A percentile compares a stretch with the other conserved stretches of the same genome.
These are phyloP conservation scores for Platorchestia sp. DNA, from an alignment of 1,140 invertebrate species.

Conservation along the genomic window DNA sequence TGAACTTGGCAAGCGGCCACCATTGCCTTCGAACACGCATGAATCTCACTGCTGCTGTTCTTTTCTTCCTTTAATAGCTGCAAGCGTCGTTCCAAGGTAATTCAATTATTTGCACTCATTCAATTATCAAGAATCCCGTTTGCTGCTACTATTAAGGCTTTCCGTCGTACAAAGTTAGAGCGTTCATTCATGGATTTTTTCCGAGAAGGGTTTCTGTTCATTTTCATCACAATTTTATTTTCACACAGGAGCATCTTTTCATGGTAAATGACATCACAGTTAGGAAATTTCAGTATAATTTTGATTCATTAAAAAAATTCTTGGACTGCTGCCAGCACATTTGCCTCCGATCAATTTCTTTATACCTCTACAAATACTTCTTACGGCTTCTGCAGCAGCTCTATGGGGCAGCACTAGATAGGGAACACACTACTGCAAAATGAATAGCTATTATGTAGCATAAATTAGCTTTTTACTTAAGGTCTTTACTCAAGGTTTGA, in stretches of 20 bases:
- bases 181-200: neutral
- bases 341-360: neutral
- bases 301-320: neutral
- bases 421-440: neutral
- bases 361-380: neutral
- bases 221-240: neutral
- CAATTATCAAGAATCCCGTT: neutral
- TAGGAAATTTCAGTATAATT: neutral
- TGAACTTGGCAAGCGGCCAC: neutral
- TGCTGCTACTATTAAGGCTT: neutral
- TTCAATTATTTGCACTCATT: neutral
- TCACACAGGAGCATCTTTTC: neutral
- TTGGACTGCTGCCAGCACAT: neutral
- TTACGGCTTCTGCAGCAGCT: neutral
- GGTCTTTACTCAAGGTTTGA: too few relatives aligned
- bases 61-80: neutral
- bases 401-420: neutral
- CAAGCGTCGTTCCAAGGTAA: neutral
- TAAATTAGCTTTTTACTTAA: neutral
- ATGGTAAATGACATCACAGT: neutral
- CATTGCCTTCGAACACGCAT: neutral
- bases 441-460: too few relatives aligned
- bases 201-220: neutral
- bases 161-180: neutral
- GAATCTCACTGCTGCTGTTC: neutral